Percentiles rank a stretch among this genome's conserved stretches.
phyloP scores from a whole-genome alignment of 2,888 invertebrate genomes.

The Stenichneumon culpator region DNA sequence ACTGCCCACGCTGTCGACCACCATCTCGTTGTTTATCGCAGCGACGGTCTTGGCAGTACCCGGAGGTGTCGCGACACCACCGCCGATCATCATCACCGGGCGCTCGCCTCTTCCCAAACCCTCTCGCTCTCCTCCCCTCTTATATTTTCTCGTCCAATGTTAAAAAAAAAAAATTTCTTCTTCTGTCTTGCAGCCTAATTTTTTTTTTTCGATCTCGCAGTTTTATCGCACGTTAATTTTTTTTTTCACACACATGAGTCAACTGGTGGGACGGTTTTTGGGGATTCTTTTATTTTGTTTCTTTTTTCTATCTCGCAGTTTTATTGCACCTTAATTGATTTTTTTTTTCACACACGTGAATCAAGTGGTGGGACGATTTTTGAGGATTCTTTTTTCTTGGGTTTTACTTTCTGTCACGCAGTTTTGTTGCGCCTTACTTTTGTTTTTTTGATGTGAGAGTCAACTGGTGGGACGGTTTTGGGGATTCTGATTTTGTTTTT shows the following conservation, averaged over 20 bases:
- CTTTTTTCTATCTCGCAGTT: neutral
- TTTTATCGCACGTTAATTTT: conserved; percentile 3
- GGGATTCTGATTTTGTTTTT: too few species aligned
- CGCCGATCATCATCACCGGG: conserved; percentile 84
- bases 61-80: conserved; percentile 82
- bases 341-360: neutral
- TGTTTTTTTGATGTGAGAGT: too few species aligned
- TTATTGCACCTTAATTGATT: conserved; percentile 4
- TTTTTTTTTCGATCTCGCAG: too few species aligned
- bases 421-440: too few species aligned
- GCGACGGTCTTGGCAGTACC: conserved; percentile 82
- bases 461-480: too few species aligned
- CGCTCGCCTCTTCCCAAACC: conserved; percentile 68
- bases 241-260: neutral
- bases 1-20: conserved; percentile 82
- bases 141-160: conserved; percentile 44
- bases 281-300: too few species aligned
- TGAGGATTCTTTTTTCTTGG: too few species aligned
- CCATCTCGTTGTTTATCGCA: conserved; percentile 82
- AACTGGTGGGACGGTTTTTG: too few species aligned
- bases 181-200: too few species aligned
- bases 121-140: conserved; percentile 35
- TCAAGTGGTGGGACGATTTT: too few species aligned
- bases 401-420: too few species aligned
- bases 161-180: conserved; percentile 3